These are phyloP conservation scores for Pristionchus fissidentatus DNA, from an alignment of 2,888 invertebrate genomes.

Conservation along the genomic window DNA sequence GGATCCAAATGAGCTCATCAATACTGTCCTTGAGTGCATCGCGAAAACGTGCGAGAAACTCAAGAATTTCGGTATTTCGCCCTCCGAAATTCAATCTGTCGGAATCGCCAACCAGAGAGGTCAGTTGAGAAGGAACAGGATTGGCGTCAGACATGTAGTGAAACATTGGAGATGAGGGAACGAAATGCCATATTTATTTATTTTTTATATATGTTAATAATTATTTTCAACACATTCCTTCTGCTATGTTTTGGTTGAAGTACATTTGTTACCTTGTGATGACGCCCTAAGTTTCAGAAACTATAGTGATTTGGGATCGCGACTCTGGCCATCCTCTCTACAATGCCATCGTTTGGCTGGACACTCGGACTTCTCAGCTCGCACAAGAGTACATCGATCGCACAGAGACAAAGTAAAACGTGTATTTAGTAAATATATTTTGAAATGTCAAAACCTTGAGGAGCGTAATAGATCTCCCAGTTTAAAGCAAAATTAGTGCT, in stretches of 20 bases:
- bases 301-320: constrained; percentile 95
- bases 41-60: constrained; percentile 82
- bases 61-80: constrained; percentile 79
- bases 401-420: constrained; percentile 65
- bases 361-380: constrained; percentile 89
- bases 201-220: too few relatives aligned
- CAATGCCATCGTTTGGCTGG: constrained; percentile 97
- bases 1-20: constrained; percentile 87
- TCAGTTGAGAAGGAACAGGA: too few relatives aligned
- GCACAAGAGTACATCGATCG: constrained; percentile 86
- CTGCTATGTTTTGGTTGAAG: too few relatives aligned
- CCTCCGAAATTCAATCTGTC: constrained; percentile 80
- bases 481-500: not conserved
- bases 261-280: not conserved
- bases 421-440: too few relatives aligned
- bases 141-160: too few relatives aligned
- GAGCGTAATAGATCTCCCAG: not conserved
- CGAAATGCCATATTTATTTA: too few relatives aligned
- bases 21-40: constrained; percentile 87
- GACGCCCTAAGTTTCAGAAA: constrained; percentile 81
- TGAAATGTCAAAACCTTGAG: too few relatives aligned
- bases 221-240: too few relatives aligned
- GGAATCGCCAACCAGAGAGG: constrained; percentile 91
- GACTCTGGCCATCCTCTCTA: constrained; percentile 90
- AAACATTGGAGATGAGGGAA: too few relatives aligned